phyloP scores from a whole-genome alignment of 2,797 vertebrate species.

The Carapus acus region DNA sequence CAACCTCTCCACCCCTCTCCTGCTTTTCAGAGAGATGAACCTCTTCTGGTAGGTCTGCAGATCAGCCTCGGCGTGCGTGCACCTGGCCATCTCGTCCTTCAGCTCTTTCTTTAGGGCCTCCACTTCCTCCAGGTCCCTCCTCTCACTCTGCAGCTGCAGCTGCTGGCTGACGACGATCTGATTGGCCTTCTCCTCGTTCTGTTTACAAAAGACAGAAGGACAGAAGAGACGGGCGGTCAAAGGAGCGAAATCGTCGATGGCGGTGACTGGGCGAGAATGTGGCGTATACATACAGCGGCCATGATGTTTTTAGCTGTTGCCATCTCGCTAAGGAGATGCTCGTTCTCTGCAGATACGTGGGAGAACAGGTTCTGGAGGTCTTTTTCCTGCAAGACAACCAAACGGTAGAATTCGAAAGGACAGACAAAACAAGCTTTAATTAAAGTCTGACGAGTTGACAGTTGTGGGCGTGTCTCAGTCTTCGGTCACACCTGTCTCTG shows the following conservation, averaged over 20 bases:
- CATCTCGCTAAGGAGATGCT: constrained; percentile 78
- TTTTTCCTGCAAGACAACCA: constrained; percentile 83
- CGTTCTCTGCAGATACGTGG: constrained; percentile 75
- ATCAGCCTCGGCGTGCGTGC: constrained; percentile 72
- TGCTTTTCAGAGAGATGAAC: constrained; percentile 79
- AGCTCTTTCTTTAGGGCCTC: constrained; percentile 76
- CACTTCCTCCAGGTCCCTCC: constrained; percentile 52
- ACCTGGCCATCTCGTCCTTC: constrained; percentile 74
- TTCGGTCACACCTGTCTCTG: constrained; percentile 74
- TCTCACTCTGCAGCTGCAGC: constrained; percentile 69
- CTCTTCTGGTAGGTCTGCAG: constrained; percentile 76
- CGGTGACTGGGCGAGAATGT: constrained; percentile 5
- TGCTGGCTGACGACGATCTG: constrained; percentile 61
- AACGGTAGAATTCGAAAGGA: too few species aligned
- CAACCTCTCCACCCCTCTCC: constrained; percentile 83
- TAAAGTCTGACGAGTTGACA: too few species aligned
- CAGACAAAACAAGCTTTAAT: too few species aligned
- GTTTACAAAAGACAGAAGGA: constrained; percentile 25
- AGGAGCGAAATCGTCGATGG: background rate
- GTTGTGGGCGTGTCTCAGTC: too few species aligned
- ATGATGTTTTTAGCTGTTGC: constrained; percentile 76
- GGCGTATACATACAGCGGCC: constrained; percentile 80
- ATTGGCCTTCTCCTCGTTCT: constrained; percentile 83
- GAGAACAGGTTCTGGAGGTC: constrained; percentile 75
- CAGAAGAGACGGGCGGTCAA: background rate